Evolutionary conservation across 1,140 invertebrate species (phyloP).

Genomic region (Listronotus bonariensis): DNA sequence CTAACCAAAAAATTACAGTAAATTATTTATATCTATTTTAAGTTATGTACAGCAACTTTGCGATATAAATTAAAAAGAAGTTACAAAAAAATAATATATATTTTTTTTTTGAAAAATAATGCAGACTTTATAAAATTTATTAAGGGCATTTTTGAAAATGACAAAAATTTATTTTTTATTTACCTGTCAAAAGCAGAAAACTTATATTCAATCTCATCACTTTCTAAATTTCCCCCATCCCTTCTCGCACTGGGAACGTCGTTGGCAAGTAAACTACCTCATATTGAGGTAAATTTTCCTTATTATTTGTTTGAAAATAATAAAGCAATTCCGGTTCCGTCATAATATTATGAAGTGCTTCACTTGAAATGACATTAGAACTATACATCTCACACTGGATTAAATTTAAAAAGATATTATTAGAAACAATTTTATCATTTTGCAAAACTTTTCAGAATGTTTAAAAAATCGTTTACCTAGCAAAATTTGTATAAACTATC

Average conservation of each 20-base stretch:
- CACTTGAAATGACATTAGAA: slow-evolving; percentile 9
- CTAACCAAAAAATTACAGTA: too few relatives aligned
- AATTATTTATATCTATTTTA: too few relatives aligned
- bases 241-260: slow-evolving; percentile 16
- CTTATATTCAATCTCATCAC: slow-evolving; percentile 41
- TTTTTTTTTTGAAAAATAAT: too few relatives aligned
- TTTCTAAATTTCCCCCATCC: slow-evolving; percentile 8
- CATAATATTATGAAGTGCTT: slow-evolving; percentile 41
- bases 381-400: slow-evolving; percentile 5
- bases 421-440: slow-evolving; percentile 8
- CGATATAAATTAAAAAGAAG: too few relatives aligned
- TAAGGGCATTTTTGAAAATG: too few relatives aligned
- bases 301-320: slow-evolving; percentile 47
- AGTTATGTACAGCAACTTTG: too few relatives aligned
- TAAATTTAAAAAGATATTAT: neutral
- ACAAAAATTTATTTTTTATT: slow-evolving; percentile 1
- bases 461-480: too few relatives aligned
- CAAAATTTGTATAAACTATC: too few relatives aligned
- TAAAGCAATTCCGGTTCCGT: slow-evolving; percentile 43
- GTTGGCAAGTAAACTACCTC: slow-evolving; percentile 47
- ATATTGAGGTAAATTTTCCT: slow-evolving; percentile 45
- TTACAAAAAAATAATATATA: too few relatives aligned
- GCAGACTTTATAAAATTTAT: too few relatives aligned
- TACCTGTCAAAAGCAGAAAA: slow-evolving; percentile 50
- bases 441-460: slow-evolving; percentile 1